phyloP scores from a whole-genome alignment of 2,797 vertebrate species.

The Poecilia wingei region DNA sequence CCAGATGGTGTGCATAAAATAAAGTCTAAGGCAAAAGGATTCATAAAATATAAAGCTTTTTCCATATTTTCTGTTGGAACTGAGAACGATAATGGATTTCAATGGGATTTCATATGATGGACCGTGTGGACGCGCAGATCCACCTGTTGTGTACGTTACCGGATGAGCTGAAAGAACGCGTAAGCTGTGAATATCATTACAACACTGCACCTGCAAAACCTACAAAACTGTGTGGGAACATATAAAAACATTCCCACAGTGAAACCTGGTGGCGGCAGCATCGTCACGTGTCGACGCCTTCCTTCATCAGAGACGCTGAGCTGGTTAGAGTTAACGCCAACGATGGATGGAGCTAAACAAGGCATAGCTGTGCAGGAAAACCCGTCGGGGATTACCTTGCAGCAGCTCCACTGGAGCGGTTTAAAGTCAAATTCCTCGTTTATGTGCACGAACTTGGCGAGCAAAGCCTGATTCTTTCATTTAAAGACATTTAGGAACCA shows the following conservation, averaged over 20 bases:
- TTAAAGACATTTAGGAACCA: background rate
- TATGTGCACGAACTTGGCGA: background rate
- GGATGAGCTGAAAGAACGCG: background rate
- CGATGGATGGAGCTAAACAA: background rate
- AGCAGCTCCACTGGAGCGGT: background rate
- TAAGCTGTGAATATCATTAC: background rate
- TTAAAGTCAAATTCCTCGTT: background rate
- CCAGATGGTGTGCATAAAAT: conserved; percentile 19
- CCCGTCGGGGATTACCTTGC: background rate
- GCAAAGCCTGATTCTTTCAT: background rate
- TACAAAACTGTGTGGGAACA: background rate
- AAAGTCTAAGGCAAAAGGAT: background rate
- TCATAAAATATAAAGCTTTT: background rate
- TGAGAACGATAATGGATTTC: background rate
- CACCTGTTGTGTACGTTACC: background rate
- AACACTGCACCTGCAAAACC: background rate
- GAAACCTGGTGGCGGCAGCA: background rate
- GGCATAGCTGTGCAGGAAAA: background rate
- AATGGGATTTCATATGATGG: background rate
- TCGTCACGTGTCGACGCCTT: background rate
- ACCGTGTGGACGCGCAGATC: background rate
- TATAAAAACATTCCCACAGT: background rate
- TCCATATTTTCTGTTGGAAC: background rate
- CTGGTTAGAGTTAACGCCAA: background rate
- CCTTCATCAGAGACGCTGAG: background rate